phyloP scores from a whole-genome alignment of 2,113 vertebrate species.

The Zeus faber region DNA sequence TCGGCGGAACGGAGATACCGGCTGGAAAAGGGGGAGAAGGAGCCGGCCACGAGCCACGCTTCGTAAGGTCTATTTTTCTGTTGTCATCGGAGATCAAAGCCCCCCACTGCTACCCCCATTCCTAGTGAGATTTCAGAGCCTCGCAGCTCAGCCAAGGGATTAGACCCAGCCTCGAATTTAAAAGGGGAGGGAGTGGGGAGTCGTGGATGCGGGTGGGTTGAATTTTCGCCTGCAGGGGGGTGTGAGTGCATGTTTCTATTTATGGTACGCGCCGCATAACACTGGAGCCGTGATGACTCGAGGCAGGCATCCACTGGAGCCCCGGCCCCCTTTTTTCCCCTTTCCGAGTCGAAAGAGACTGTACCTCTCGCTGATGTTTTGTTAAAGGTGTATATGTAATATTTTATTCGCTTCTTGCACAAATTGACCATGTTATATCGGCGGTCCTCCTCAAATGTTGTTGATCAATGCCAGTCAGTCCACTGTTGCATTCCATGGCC shows the following conservation, averaged over 20 bases:
- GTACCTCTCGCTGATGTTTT: no score
- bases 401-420: no score
- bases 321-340: slow-evolving; percentile 37
- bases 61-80: slow-evolving; percentile 27
- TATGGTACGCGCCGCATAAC: no score
- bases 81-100: slow-evolving; percentile 54
- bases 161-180: slow-evolving; percentile 58
- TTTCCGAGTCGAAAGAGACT: no score
- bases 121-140: slow-evolving; percentile 43
- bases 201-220: neutral
- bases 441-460: no score
- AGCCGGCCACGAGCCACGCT: slow-evolving; percentile 9
- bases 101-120: slow-evolving; percentile 18
- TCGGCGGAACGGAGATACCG: neutral
- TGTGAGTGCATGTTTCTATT: neutral
- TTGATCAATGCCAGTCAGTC: no score
- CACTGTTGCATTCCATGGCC: no score
- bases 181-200: slow-evolving; percentile 7
- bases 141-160: slow-evolving; percentile 58
- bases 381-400: no score
- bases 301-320: slow-evolving; percentile 47
- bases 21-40: neutral
- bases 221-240: no score
- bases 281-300: no score
- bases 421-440: no score